These are phyloP conservation scores for Tortricodes alternella DNA, from an alignment of 2,888 invertebrate genomes.

Conservation along the genomic window DNA sequence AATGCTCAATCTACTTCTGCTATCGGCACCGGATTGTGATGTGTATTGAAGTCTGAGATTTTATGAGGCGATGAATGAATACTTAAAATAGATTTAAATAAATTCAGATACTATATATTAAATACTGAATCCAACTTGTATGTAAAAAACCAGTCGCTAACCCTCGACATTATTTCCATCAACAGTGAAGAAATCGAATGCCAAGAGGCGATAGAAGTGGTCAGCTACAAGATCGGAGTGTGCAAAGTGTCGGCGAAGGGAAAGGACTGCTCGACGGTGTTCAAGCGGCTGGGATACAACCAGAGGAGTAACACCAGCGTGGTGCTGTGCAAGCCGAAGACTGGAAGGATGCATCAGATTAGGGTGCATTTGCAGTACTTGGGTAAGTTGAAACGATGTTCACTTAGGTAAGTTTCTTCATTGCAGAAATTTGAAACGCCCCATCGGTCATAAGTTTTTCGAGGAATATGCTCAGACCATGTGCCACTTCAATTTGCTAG, in stretches of 20 bases:
- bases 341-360: constrained; percentile 99
- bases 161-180: constrained; percentile 4
- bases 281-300: constrained; percentile 94
- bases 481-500: too few relatives aligned
- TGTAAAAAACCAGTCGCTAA: neutral
- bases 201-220: constrained; percentile 94
- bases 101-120: too few relatives aligned
- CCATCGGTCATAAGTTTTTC: too few relatives aligned
- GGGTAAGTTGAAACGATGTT: constrained; percentile 81
- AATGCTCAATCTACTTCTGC: too few relatives aligned
- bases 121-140: too few relatives aligned
- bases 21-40: too few relatives aligned
- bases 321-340: constrained; percentile 96
- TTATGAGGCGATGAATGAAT: too few relatives aligned
- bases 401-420: too few relatives aligned
- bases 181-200: constrained; percentile 91
- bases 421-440: too few relatives aligned
- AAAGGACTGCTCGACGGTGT: constrained; percentile 95
- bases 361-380: constrained; percentile 98
- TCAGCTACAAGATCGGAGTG: constrained; percentile 97
- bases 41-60: too few relatives aligned
- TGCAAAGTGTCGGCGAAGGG: constrained; percentile 97
- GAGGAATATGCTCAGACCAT: too few relatives aligned
- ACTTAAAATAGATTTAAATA: too few relatives aligned
- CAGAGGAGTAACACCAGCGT: constrained; percentile 95